These are phyloP conservation scores for Anthopleura sola DNA, from an alignment of 64 coral and sea anemone species.

Conservation along the genomic window DNA sequence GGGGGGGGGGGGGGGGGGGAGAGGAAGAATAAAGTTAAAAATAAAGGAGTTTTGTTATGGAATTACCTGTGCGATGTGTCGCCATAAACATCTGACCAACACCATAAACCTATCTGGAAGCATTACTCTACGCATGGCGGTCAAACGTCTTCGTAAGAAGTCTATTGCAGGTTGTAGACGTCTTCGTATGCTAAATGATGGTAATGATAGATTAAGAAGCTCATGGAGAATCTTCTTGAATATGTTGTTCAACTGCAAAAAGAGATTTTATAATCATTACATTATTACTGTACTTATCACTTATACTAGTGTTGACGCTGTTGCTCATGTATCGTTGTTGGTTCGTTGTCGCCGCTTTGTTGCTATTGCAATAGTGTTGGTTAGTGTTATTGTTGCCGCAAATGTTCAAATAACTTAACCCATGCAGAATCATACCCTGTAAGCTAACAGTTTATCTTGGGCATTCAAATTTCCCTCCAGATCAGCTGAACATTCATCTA, in stretches of 20 bases:
- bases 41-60: too few species aligned
- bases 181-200: slow-evolving; percentile 40
- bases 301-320: too few species aligned
- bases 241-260: slow-evolving; percentile 62
- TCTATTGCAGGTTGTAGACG: slow-evolving; percentile 69
- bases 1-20: too few species aligned
- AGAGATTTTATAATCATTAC: neutral
- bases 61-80: slow-evolving; percentile 42
- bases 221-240: slow-evolving; percentile 49
- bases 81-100: slow-evolving; percentile 45
- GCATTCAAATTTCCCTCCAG: neutral
- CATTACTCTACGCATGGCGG: slow-evolving; percentile 43
- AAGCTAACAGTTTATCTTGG: slow-evolving; percentile 46
- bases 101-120: slow-evolving; percentile 52
- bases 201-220: slow-evolving; percentile 52
- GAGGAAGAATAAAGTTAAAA: too few species aligned
- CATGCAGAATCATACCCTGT: slow-evolving; percentile 88
- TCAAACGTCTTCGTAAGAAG: slow-evolving; percentile 53
- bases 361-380: too few species aligned
- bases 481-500: slow-evolving; percentile 1
- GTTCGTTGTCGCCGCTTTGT: too few species aligned
- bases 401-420: too few species aligned
- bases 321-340: too few species aligned
- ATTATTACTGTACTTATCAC: neutral
- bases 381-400: too few species aligned